phyloP scores from a whole-genome alignment of 2,113 vertebrate genomes.

The Sander vitreus region DNA sequence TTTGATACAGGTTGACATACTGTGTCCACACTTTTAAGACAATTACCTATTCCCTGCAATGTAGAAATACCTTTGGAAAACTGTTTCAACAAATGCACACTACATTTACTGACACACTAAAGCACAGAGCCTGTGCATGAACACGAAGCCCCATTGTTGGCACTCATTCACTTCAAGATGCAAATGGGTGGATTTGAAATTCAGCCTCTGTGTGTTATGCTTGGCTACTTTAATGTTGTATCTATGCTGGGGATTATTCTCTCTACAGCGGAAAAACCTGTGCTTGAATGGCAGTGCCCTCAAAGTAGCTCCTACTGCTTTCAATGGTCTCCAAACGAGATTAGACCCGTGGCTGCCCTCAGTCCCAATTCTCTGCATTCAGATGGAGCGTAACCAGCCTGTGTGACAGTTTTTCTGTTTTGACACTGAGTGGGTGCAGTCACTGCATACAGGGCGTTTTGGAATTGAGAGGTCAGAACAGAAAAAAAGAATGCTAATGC shows the following conservation, averaged over 20 bases:
- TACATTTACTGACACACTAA: constrained; percentile 47
- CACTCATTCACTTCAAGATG: constrained; percentile 81
- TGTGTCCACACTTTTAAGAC: constrained; percentile 47
- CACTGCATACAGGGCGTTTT: constrained; percentile 64
- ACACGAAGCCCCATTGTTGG: constrained; percentile 69
- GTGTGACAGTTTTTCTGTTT: constrained; percentile 80
- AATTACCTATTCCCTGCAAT: constrained; percentile 40
- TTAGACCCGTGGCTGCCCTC: constrained; percentile 82
- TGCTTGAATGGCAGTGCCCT: constrained; percentile 83
- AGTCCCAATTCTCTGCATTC: constrained; percentile 82
- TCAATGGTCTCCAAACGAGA: constrained; percentile 85
- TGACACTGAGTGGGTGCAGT: constrained; percentile 78
- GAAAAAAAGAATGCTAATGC: constrained; percentile 61
- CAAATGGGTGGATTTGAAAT: constrained; percentile 84
- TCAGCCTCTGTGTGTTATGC: constrained; percentile 83
- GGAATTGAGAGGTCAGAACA: constrained; percentile 80
- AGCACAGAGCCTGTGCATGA: constrained; percentile 62
- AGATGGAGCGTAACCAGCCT: constrained; percentile 80
- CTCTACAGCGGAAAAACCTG: constrained; percentile 81
- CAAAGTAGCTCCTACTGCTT: constrained; percentile 81
- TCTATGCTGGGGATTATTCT: constrained; percentile 86
- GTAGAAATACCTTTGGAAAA: constrained; percentile 34
- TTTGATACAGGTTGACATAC: constrained; percentile 24
- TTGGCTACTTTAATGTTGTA: constrained; percentile 86
- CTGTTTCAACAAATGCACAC: constrained; percentile 18